phyloP scores from a whole-genome alignment of 2,797 vertebrate species.

The Synaphobranchus kaupii region DNA sequence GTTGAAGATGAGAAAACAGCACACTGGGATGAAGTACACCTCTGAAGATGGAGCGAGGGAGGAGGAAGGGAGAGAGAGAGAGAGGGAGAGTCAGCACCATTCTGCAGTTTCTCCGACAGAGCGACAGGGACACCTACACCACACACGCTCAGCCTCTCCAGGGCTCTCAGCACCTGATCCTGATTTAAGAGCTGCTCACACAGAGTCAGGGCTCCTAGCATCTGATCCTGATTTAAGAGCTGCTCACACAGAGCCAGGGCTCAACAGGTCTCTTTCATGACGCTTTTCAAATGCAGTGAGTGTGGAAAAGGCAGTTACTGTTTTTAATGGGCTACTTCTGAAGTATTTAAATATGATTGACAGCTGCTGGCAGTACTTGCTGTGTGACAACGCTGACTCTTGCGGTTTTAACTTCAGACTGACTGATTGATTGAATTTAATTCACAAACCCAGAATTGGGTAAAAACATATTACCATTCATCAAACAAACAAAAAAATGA shows the following conservation, averaged over 20 bases:
- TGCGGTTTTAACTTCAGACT: not conserved
- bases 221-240: not conserved
- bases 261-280: not conserved
- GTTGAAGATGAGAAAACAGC: slow-evolving; percentile 88
- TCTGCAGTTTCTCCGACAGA: not conserved
- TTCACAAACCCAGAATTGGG: too few relatives aligned
- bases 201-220: not conserved
- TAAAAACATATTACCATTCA: too few relatives aligned
- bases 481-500: too few relatives aligned
- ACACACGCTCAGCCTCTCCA: not conserved
- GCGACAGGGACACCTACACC: not conserved
- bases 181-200: too few relatives aligned
- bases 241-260: not conserved
- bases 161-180: too few relatives aligned
- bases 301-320: not conserved
- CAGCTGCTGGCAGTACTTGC: not conserved
- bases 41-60: slow-evolving; percentile 57
- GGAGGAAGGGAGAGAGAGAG: not conserved
- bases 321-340: not conserved
- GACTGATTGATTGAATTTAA: too few relatives aligned
- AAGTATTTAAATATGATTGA: not conserved
- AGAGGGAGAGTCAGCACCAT: not conserved
- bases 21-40: slow-evolving; percentile 79
- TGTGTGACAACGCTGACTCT: not conserved
- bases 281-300: not conserved